Conservation (phyloP, 2,888 invertebrate genomes). For the Parthenolecanium corni region DNA sequence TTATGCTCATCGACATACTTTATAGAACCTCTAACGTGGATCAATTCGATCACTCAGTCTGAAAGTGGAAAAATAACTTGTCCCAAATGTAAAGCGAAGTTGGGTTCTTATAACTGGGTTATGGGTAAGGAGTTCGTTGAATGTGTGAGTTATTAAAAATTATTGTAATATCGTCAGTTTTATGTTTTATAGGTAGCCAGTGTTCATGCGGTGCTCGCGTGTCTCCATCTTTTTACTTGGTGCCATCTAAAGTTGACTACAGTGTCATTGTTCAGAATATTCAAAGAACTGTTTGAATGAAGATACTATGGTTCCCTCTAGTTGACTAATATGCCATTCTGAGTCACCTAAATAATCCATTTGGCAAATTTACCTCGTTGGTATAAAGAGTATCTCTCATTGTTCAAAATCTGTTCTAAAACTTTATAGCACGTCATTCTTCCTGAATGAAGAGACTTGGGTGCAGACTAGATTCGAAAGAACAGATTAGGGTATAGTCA, state of each 20-base stretch:
- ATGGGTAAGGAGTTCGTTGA: constrained; percentile 47
- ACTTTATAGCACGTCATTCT: no score
- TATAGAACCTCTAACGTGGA: constrained; percentile 83
- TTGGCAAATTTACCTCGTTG: no score
- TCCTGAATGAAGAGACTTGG: no score
- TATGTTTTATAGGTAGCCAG: constrained; percentile 51
- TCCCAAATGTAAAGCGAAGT: constrained; percentile 70
- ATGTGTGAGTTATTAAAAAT: neutral
- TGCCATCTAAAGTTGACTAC: constrained; percentile 81
- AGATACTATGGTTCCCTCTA: no score
- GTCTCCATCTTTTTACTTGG: constrained; percentile 82
- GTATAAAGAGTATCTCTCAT: no score
- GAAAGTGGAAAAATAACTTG: constrained; percentile 74
- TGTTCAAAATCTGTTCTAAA: no score
- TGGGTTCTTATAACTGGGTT: constrained; percentile 85
- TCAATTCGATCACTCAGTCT: constrained; percentile 57
- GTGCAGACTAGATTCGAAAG: no score
- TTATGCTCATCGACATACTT: constrained; percentile 66
- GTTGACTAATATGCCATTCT: no score
- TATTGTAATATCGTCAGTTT: constrained; percentile 33
- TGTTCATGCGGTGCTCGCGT: constrained; percentile 84
- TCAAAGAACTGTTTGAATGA: constrained; percentile 57
- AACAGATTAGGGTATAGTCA: no score
- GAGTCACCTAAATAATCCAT: no score
- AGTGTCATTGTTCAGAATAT: constrained; percentile 79